Evolutionary conservation across 2,113 vertebrate species (phyloP).

Genomic region (Hystrix cristata): DNA sequence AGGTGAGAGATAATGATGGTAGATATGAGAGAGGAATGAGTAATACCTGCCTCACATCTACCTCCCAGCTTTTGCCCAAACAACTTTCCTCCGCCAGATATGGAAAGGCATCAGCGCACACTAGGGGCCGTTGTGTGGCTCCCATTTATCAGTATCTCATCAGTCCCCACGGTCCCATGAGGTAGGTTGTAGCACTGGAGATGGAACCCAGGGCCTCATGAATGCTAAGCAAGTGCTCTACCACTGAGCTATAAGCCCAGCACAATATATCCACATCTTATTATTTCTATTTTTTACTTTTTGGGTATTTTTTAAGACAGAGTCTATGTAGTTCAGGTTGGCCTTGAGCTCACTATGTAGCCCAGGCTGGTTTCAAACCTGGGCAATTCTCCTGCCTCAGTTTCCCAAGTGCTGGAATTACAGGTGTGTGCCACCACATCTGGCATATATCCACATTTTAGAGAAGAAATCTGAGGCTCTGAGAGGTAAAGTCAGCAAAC

Average conservation of each 20-base stretch:
- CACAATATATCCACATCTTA: background rate
- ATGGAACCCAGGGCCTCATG: background rate
- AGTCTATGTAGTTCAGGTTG: background rate
- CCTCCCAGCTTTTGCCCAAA: background rate
- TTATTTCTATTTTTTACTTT: no score
- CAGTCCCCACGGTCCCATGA: background rate
- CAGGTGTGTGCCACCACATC: background rate
- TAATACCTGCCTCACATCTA: background rate
- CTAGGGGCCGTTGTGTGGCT: background rate
- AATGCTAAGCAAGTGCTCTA: background rate
- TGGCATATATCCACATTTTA: background rate
- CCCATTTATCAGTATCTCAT: background rate
- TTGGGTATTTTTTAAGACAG: background rate
- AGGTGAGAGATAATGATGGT: background rate
- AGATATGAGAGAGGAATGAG: background rate
- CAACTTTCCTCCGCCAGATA: background rate
- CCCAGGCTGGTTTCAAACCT: no score
- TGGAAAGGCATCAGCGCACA: background rate
- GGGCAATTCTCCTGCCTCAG: background rate
- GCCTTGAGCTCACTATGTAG: background rate
- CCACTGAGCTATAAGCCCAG: background rate
- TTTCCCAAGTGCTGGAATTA: background rate
- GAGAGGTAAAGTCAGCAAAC: background rate
- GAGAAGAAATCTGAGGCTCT: slow-evolving; percentile 50
- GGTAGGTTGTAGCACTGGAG: background rate